phyloP scores from a whole-genome alignment of 2,888 invertebrate species.

The Lasioglossum leucozonium region DNA sequence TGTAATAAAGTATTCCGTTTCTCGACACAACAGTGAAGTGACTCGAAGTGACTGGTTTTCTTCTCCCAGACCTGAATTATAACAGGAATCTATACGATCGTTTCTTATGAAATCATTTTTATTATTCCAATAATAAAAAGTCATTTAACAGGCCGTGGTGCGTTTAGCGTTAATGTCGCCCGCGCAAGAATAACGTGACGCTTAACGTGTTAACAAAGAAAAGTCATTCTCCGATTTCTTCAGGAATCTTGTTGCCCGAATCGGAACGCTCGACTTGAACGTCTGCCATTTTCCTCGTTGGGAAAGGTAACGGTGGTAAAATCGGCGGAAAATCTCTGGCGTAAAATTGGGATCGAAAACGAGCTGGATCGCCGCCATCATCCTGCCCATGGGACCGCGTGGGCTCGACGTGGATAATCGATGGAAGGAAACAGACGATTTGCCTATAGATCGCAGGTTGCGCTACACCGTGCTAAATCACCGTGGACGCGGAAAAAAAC shows the following conservation, averaged over 20 bases:
- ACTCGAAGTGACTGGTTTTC: no score
- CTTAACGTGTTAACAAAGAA: background rate
- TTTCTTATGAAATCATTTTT: no score
- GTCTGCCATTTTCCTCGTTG: background rate
- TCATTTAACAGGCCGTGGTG: no score
- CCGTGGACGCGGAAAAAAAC: background rate
- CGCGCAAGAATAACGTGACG: no score
- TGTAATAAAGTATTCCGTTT: no score
- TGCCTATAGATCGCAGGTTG: conserved; percentile 2
- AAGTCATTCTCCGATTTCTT: background rate
- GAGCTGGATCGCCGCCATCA: background rate
- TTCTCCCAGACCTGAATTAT: no score
- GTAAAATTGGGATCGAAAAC: background rate
- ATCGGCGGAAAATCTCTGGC: conserved; percentile 2
- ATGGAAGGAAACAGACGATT: conserved; percentile 17
- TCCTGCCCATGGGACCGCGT: background rate
- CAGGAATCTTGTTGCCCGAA: background rate
- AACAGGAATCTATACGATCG: no score
- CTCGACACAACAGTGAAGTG: no score
- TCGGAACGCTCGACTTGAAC: background rate
- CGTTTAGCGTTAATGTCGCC: no score
- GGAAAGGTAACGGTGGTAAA: background rate
- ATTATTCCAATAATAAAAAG: no score
- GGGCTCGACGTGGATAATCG: conserved; percentile 12
- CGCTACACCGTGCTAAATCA: conserved; percentile 24